Evolutionary conservation across 2,888 invertebrate species (phyloP).

Genomic region (Caenorhabditis sulstoni): DNA sequence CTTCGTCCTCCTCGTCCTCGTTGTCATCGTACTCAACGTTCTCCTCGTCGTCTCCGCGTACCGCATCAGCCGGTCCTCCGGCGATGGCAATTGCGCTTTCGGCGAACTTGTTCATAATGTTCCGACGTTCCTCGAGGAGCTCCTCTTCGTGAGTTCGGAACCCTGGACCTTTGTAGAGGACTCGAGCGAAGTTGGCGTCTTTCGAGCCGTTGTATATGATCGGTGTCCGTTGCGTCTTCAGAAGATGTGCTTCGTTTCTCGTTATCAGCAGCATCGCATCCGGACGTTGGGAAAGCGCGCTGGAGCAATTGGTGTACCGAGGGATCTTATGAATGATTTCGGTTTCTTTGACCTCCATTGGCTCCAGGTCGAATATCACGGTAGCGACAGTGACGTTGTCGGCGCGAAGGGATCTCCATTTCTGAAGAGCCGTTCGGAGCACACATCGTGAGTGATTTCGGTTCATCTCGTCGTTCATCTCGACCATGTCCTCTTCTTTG

Average conservation of each 20-base stretch:
- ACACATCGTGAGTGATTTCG: conserved; percentile 91
- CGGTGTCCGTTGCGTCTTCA: conserved; percentile 56
- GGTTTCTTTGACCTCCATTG: conserved; percentile 8
- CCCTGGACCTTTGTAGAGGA: conserved; percentile 66
- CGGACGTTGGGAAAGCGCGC: conserved; percentile 44
- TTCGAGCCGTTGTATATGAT: conserved; percentile 63
- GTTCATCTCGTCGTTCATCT: conserved; percentile 49
- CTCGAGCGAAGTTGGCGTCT: conserved; percentile 61
- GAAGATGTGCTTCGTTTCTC: conserved; percentile 9
- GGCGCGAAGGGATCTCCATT: conserved; percentile 92
- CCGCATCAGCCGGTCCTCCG: conserved; percentile 6
- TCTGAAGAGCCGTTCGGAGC: conserved; percentile 88
- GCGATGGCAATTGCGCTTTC: conserved; percentile 1
- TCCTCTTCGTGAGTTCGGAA: conserved; percentile 69
- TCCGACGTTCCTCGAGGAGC: conserved; percentile 23
- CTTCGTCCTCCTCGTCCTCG: conserved; percentile 13
- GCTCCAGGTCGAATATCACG: conserved; percentile 84
- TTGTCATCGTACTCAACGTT: conserved; percentile 30
- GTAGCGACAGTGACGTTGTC: conserved; percentile 97
- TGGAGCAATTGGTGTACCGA: not conserved
- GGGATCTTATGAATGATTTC: conserved; percentile 34
- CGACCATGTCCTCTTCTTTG: conserved; percentile 29
- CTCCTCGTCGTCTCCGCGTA: conserved; percentile 10
- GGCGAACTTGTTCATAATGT: conserved; percentile 8
- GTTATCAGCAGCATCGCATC: conserved; percentile 42